A percentile compares a stretch with the other conserved stretches of the same genome.
Conservation (phyloP, 2,888 invertebrate species). For the Neoscelio sp. region DNA sequence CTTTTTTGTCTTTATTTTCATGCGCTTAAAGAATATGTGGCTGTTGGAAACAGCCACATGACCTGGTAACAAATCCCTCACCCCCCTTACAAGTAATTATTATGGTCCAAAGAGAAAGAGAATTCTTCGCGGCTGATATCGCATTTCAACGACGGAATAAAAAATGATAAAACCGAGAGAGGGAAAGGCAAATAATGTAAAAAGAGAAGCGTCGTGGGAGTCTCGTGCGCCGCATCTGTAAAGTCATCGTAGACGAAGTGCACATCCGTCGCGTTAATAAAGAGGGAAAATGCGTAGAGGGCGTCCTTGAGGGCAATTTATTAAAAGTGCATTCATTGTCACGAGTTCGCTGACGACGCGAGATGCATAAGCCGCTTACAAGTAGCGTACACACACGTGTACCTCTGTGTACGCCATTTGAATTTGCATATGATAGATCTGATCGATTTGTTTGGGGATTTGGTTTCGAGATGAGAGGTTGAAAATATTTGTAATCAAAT, state of each 20-base stretch:
- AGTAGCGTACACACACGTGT: conserved; percentile 47
- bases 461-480: background rate
- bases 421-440: conserved; percentile 60
- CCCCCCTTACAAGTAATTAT: conserved; percentile 35
- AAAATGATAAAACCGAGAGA: conserved; percentile 41
- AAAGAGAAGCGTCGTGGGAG: conserved; percentile 22
- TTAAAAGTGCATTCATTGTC: conserved; percentile 82
- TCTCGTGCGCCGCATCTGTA: conserved; percentile 53
- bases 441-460: conserved; percentile 60
- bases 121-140: conserved; percentile 35
- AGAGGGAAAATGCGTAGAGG: conserved; percentile 71
- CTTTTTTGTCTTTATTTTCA: background rate
- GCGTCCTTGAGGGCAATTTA: conserved; percentile 78
- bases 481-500: conserved; percentile 6
- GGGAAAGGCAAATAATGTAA: conserved; percentile 28
- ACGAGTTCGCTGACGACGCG: conserved; percentile 77
- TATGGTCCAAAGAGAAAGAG: conserved; percentile 18
- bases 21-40: background rate
- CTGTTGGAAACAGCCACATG: background rate
- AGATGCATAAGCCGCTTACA: conserved; percentile 69
- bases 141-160: conserved; percentile 59
- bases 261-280: conserved; percentile 66
- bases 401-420: conserved; percentile 43
- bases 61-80: conserved; percentile 24
- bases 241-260: conserved; percentile 58